Evolutionary conservation across 2,888 invertebrate genomes (phyloP).

Genomic region (Leptinotarsa rubiginosa): DNA sequence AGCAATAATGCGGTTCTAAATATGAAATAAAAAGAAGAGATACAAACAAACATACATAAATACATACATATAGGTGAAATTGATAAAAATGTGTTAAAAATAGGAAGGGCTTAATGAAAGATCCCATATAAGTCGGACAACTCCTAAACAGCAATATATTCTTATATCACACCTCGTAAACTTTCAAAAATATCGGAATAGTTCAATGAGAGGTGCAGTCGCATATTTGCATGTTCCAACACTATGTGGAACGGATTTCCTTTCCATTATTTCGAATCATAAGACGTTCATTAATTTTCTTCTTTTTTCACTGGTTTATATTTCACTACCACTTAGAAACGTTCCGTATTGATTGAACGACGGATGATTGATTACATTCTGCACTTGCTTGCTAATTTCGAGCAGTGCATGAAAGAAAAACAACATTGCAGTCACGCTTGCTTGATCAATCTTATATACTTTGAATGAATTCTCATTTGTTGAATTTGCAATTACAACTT

Average conservation of each 20-base stretch:
- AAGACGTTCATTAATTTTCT: background rate
- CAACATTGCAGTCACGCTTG: background rate
- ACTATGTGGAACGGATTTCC: conserved; percentile 6
- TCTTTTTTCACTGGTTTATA: background rate
- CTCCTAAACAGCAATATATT: no score
- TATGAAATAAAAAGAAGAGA: no score
- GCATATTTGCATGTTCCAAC: background rate
- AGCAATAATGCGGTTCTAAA: no score
- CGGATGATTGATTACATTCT: background rate
- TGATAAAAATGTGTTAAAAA: no score
- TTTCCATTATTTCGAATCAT: background rate
- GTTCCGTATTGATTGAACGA: background rate
- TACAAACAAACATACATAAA: no score
- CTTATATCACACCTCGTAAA: no score
- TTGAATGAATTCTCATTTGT: background rate
- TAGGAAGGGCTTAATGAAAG: no score
- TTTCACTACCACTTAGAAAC: background rate
- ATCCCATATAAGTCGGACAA: no score
- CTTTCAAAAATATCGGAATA: background rate
- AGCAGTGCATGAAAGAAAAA: background rate
- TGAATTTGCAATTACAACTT: background rate
- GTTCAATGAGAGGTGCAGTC: background rate
- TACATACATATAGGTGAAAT: no score
- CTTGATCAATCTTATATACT: background rate
- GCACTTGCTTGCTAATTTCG: background rate